Base-by-base conservation (phyloP, 2,888 invertebrate species). In the Molorchus minor region DNA sequence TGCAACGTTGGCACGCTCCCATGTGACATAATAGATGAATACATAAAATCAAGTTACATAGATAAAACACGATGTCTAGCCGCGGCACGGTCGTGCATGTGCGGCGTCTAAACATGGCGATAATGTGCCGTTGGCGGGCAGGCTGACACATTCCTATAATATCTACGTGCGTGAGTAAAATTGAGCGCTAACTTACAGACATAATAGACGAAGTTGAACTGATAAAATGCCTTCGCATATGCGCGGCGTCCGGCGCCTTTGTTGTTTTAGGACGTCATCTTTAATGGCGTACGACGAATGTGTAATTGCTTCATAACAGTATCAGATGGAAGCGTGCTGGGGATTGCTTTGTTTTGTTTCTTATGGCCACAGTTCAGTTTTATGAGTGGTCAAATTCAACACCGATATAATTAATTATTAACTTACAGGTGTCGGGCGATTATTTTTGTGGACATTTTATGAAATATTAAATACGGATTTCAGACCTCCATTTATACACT, bases 171-270 rank as follows among this genome's bases (percentile, higher is more conserved):
- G 49, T 49, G 49, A 49, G 38, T 36, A 40, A 45, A 49, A 25
- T 38, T 25, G 49, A 38, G 49, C 15, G 49, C 49, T 10, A 21
- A 38, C 16, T 17, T 38, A 16, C 52, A 41, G 52, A 41, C 52
- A 52, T 52, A 29, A 29, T 41, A 52, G 38, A 36, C 36, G 36
- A 25, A 29, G 29, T n/a, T 29, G 12, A 52, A 12, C 41, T 19
- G 52, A 52, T 52, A 52, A 52, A 40, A 52, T 52, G 17, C 52
- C 41, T 41, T n/a, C 41, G 52, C 52, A 41, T 52, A 40, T 40
- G 36, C 30, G 52, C 41, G 52, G 40, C 38, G 12, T 38, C 16
- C 38, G 20, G 1, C 19, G 41, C 30, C 52, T 40, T 52, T 52
- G 52, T 52, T 52, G 30, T 52, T 47, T 47, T 38, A 38, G 49